Evolutionary conservation across 1,140 invertebrate genomes (phyloP).

Genomic region (Cheumatopsyche charites): DNA sequence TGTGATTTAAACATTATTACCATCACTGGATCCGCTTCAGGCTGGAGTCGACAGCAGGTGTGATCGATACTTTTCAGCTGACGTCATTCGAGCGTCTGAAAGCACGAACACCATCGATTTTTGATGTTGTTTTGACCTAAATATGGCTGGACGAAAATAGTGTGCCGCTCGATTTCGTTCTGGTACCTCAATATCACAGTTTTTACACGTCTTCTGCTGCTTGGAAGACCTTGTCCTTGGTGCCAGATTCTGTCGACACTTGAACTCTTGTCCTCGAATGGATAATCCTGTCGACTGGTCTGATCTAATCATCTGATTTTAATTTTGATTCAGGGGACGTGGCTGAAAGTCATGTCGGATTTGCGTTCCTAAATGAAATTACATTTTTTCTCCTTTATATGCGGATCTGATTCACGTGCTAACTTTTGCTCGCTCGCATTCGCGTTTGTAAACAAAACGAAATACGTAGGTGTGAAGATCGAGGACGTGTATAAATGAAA

Average conservation of each 20-base stretch:
- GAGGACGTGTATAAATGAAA: slow-evolving; percentile 16
- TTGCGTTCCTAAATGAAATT: too few species aligned
- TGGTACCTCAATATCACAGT: not conserved
- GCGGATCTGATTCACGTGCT: slow-evolving; percentile 13
- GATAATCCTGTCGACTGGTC: too few species aligned
- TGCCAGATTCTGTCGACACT: too few species aligned
- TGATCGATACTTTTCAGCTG: slow-evolving; percentile 18
- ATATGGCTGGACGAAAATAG: slow-evolving; percentile 17
- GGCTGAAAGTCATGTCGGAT: too few species aligned
- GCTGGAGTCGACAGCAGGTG: not conserved
- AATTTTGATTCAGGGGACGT: too few species aligned
- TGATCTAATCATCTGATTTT: too few species aligned
- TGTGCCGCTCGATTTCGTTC: not conserved
- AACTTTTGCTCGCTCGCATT: slow-evolving; percentile 11
- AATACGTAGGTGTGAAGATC: slow-evolving; percentile 22
- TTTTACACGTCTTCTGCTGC: not conserved
- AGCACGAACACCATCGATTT: slow-evolving; percentile 26
- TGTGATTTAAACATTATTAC: too few species aligned
- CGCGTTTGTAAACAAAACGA: slow-evolving; percentile 21
- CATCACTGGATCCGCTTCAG: too few species aligned
- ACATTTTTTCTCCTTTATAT: slow-evolving; percentile 2
- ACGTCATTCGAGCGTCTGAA: slow-evolving; percentile 9
- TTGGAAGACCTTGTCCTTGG: not conserved
- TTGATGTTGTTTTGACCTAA: slow-evolving; percentile 32
- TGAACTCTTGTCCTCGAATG: too few species aligned